Base-by-base conservation (phyloP, 2,797 vertebrate species). In the Avahi laniger region DNA sequence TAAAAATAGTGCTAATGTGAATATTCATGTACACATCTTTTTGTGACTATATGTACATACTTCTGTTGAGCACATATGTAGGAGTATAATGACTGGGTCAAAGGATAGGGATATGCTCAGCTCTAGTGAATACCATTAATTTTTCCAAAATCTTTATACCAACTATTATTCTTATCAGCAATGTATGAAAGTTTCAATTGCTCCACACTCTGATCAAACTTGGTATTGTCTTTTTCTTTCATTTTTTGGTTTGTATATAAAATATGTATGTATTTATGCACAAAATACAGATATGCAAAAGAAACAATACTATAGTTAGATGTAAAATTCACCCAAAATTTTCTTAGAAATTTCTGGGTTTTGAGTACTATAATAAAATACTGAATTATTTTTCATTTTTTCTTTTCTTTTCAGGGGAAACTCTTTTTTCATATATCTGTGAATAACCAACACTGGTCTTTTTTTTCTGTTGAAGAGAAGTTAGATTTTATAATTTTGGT, bases 401-500 rank as follows among this genome's bases (percentile, higher is more conserved):
- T 57, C 54, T 93, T 89, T 85, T 84, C n/a, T 59, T 76, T 59
- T 70, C 33, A 72, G 17, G 48, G 70, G 20, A 95, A 96, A 89
- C 6, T 7, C 9, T 30, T 80, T 78, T 89, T 94, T 95, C 57
- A 18, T 67, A 30, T 38, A 83, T 46, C 18, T 75, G 10, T 20
- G 57, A 85, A 73, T 81, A 88, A 73, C 2, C 63, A 91, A 81
- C 1, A 69, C 18, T 75, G 20, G 4, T 35, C 46, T 52, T 75
- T 86, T 92, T 75, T 38, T 70, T 65, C 41, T 76, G 54, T 67
- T 5, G 24, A 75, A 73, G 50, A 50, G 72, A 84, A 57, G 41
- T 85, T 61, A 93, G 59, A 84, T 91, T 95, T 95, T 9, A 63
- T 43, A 85, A n/a, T 82, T 95, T 91, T 61, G 78, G 7, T 90